phyloP scores from a whole-genome alignment of 2,113 vertebrate genomes.

The Leucoraja erinaceus region DNA sequence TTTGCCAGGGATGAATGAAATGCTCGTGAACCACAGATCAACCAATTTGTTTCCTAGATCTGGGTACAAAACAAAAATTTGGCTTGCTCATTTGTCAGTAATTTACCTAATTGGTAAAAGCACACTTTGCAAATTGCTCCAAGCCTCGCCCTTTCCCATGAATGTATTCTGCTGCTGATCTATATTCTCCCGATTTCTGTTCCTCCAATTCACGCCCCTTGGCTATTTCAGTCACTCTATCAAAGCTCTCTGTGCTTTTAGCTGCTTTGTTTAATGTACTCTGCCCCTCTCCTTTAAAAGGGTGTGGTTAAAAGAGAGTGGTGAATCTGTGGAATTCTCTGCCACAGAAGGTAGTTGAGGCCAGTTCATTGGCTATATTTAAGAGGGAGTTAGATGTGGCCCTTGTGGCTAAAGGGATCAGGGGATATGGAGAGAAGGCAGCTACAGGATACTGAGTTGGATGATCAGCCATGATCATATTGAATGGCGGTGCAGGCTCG shows the following conservation, averaged over 20 bases:
- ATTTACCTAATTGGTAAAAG: neutral
- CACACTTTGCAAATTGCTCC: neutral
- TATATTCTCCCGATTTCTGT: neutral
- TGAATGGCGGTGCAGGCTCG: too few species aligned
- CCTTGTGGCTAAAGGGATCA: too few species aligned
- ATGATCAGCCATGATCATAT: too few species aligned
- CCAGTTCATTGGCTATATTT: too few species aligned
- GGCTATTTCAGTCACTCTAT: neutral
- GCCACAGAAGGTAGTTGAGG: too few species aligned
- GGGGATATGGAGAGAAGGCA: too few species aligned
- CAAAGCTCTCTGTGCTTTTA: neutral
- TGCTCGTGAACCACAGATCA: neutral
- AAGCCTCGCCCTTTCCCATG: neutral
- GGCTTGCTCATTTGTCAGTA: neutral
- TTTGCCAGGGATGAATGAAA: neutral
- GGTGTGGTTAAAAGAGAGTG: too few species aligned
- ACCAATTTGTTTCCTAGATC: neutral
- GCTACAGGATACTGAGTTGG: too few species aligned
- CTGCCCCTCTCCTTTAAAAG: neutral
- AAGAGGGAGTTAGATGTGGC: too few species aligned
- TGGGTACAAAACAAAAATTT: neutral
- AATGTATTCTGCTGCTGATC: neutral
- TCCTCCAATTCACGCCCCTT: neutral
- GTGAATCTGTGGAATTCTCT: too few species aligned
- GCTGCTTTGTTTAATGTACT: neutral